Conservation (phyloP, 2,888 invertebrate genomes). For the Callinectes sapidus region DNA sequence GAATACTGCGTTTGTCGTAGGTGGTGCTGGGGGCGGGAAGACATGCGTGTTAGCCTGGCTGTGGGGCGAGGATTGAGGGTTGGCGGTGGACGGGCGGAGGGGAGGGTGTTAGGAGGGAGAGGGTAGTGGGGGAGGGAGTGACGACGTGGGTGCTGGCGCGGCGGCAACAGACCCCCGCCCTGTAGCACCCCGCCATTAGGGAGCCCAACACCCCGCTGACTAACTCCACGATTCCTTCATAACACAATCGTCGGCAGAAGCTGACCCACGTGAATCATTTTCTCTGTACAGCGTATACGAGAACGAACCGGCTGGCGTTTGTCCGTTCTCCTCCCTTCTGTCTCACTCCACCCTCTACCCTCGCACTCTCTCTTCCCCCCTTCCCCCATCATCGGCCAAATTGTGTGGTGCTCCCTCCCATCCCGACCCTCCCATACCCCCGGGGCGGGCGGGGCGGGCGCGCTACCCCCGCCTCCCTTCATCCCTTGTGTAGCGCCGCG, state of each 20-base stretch:
- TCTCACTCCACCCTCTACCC: neutral
- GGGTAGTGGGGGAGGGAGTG: conserved; percentile 21
- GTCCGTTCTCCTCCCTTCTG: conserved; percentile 9
- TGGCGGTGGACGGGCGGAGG: neutral
- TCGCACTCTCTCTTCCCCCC: neutral
- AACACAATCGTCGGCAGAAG: neutral
- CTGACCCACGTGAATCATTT: neutral
- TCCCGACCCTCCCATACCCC: conserved; percentile 52
- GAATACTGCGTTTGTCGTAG: conserved; percentile 22
- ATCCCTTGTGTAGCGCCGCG: conserved; percentile 49
- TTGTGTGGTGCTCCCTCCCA: conserved; percentile 48
- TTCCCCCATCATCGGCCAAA: conserved; percentile 37
- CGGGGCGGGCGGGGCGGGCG: conserved; percentile 49
- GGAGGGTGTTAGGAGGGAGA: neutral
- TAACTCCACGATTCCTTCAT: neutral
- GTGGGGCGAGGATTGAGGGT: neutral
- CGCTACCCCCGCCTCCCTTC: conserved; percentile 49
- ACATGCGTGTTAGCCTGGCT: conserved; percentile 27
- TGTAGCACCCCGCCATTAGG: neutral
- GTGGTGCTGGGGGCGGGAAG: conserved; percentile 14
- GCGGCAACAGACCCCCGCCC: conserved; percentile 15
- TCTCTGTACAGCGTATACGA: neutral
- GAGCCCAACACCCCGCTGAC: neutral
- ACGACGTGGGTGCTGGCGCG: conserved; percentile 48
- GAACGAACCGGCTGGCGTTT: neutral